Percentiles rank a stretch among this genome's conserved stretches.
phyloP scores from a whole-genome alignment of 2,797 vertebrate genomes.

The Microctenopoma steveboyesi region DNA sequence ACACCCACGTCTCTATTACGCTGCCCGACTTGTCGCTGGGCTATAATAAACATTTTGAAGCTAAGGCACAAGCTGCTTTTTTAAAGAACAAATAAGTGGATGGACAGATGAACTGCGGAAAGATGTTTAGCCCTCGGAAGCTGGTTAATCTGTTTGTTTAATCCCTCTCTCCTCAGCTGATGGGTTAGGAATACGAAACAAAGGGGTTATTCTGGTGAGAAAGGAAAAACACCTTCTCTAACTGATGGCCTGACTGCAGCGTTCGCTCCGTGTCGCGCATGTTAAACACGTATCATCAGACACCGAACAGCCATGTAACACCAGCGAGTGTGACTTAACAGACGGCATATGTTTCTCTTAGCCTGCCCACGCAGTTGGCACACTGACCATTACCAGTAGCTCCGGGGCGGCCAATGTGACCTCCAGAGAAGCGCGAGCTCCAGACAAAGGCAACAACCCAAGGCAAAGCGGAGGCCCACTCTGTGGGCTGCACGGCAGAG shows the following conservation, averaged over 20 bases:
- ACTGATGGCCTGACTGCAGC: slow-evolving; percentile 30
- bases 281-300: slow-evolving; percentile 48
- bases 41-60: slow-evolving; percentile 55
- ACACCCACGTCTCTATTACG: slow-evolving; percentile 42
- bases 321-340: slow-evolving; percentile 56
- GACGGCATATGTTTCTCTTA: slow-evolving; percentile 71
- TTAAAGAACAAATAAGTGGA: slow-evolving; percentile 57
- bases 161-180: slow-evolving; percentile 14
- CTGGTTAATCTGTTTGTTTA: slow-evolving; percentile 26
- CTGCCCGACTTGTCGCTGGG: slow-evolving; percentile 50
- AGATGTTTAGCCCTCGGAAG: slow-evolving; percentile 9
- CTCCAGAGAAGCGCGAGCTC: slow-evolving; percentile 68
- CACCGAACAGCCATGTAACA: slow-evolving; percentile 36
- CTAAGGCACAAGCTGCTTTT: slow-evolving; percentile 19
- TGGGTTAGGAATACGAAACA: slow-evolving; percentile 46
- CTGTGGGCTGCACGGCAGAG: slow-evolving; percentile 36
- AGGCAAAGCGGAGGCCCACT: slow-evolving; percentile 46
- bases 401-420: slow-evolving; percentile 69
- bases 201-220: slow-evolving; percentile 4
- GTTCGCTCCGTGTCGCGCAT: slow-evolving; percentile 15
- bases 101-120: slow-evolving; percentile 24
- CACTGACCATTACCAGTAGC: slow-evolving; percentile 70
- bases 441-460: slow-evolving; percentile 68
- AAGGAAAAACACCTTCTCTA: slow-evolving; percentile 30
- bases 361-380: slow-evolving; percentile 71